phyloP scores from a whole-genome alignment of 2,888 invertebrate species.

The Digitonthophagus gazella region DNA sequence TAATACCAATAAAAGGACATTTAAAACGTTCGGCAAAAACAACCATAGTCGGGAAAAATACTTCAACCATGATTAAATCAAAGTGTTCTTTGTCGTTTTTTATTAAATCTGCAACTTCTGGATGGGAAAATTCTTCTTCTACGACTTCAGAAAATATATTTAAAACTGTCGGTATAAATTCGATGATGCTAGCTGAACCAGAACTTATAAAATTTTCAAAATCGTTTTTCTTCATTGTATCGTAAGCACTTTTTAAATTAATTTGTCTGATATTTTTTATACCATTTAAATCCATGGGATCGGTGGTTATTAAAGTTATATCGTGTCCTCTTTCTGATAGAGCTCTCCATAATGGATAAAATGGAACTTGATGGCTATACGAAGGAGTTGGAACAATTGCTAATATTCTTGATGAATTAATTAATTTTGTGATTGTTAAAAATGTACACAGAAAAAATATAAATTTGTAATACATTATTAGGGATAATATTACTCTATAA shows the following conservation, averaged over 20 bases:
- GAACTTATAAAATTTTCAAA: neutral
- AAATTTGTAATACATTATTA: too few relatives aligned
- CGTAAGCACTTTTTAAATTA: conserved; percentile 25
- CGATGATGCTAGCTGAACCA: neutral
- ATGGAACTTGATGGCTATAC: conserved; percentile 54
- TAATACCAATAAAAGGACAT: conserved; percentile 32
- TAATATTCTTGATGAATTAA: conserved; percentile 49
- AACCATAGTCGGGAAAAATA: conserved; percentile 24
- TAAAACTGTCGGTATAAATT: neutral
- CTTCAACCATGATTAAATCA: conserved; percentile 32
- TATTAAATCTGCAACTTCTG: conserved; percentile 25
- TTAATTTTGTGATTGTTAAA: too few relatives aligned
- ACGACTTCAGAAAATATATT: neutral
- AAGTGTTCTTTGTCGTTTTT: conserved; percentile 32
- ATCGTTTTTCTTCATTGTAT: conserved; percentile 2
- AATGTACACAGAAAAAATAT: too few relatives aligned
- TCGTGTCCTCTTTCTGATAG: conserved; percentile 53
- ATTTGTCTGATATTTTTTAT: conserved; percentile 29
- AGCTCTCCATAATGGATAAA: conserved; percentile 49
- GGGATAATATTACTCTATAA: too few relatives aligned
- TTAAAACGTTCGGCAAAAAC: conserved; percentile 31
- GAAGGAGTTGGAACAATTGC: conserved; percentile 50
- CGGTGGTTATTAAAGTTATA: conserved; percentile 50
- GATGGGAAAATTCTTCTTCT: conserved; percentile 4
- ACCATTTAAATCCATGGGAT: conserved; percentile 46